Evolutionary conservation across 2,113 vertebrate species (phyloP).

Genomic region (Neogale vison): DNA sequence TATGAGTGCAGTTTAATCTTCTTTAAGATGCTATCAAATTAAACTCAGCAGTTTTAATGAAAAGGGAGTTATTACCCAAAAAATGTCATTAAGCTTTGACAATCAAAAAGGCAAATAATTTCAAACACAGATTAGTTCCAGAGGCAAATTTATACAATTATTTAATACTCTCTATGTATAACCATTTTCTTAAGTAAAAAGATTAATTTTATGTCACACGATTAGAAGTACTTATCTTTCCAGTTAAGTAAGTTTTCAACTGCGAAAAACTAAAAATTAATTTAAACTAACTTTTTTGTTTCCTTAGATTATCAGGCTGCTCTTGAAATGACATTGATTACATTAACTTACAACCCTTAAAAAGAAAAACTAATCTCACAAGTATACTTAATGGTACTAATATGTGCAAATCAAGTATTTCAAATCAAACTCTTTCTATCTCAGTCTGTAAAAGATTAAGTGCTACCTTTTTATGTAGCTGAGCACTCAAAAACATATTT

Average conservation of each 20-base stretch:
- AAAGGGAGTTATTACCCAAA: conserved; percentile 62
- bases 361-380: background rate
- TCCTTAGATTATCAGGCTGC: conserved; percentile 28
- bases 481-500: conserved; percentile 21
- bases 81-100: conserved; percentile 58
- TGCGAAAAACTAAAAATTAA: conserved; percentile 44
- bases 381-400: conserved; percentile 41
- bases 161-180: conserved; percentile 17
- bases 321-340: conserved; percentile 32
- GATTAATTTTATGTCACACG: conserved; percentile 42
- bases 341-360: conserved; percentile 2
- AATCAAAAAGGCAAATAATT: conserved; percentile 54
- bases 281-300: conserved; percentile 46
- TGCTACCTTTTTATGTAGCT: conserved; percentile 15
- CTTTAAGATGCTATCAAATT: conserved; percentile 64
- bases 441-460: background rate
- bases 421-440: conserved; percentile 43
- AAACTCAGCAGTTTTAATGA: conserved; percentile 59
- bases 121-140: conserved; percentile 47
- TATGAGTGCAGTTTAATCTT: conserved; percentile 60
- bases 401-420: conserved; percentile 21
- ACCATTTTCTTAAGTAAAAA: conserved; percentile 37
- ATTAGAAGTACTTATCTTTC: conserved; percentile 56
- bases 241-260: conserved; percentile 56
- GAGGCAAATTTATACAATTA: conserved; percentile 43